These are phyloP conservation scores for Pygmarrhopalites habei DNA, from an alignment of 1,140 invertebrate species.

Conservation along the genomic window DNA sequence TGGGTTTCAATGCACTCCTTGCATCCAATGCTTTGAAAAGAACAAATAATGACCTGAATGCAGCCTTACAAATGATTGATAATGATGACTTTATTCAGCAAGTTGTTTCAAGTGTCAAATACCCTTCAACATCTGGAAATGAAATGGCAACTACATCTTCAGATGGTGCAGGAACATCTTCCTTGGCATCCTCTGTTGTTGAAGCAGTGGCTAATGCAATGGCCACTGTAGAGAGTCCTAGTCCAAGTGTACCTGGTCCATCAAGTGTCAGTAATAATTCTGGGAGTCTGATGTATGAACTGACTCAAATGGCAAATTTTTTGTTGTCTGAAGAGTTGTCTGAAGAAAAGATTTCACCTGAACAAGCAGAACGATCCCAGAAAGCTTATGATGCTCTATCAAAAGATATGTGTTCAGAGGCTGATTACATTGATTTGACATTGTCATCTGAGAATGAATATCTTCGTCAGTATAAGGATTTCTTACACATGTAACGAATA, in stretches of 20 bases:
- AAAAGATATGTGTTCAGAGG: conserved; percentile 51
- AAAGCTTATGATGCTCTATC: conserved; percentile 52
- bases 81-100: conserved; percentile 46
- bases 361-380: conserved; percentile 43
- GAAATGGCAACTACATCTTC: neutral
- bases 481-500: conserved; percentile 19
- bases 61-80: conserved; percentile 57
- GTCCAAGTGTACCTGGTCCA: too few species aligned
- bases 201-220: neutral
- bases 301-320: conserved; percentile 1
- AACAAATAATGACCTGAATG: conserved; percentile 58
- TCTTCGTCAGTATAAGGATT: conserved; percentile 28
- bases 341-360: conserved; percentile 14
- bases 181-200: neutral
- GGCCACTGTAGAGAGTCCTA: neutral
- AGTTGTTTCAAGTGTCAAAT: conserved; percentile 42
- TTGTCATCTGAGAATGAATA: conserved; percentile 23
- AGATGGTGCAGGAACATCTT: neutral
- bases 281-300: neutral
- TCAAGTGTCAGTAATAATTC: too few species aligned
- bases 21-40: conserved; percentile 54
- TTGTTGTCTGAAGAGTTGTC: neutral
- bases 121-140: neutral
- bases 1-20: conserved; percentile 57
- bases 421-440: conserved; percentile 36